Conservation (phyloP, 2,888 invertebrate genomes). For the Nudaria mundana region DNA sequence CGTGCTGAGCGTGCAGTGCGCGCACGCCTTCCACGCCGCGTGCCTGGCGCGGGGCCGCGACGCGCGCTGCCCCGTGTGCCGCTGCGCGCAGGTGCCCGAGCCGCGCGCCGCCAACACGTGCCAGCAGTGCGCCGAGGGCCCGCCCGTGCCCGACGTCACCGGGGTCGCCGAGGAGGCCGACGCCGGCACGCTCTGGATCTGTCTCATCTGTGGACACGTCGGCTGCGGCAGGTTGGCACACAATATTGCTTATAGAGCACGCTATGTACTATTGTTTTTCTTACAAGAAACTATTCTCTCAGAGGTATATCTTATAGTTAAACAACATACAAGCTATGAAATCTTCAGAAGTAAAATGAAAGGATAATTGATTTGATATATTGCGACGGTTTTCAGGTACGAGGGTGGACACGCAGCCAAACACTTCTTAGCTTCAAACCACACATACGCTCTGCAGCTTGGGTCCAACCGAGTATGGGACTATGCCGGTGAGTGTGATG, state of each 20-base stretch:
- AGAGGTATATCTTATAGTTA: no score
- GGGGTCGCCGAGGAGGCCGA: conserved; percentile 81
- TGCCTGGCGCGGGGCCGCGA: conserved; percentile 98
- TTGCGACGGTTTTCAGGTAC: conserved; percentile 70
- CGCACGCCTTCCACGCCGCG: conserved; percentile 98
- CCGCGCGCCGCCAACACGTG: conserved; percentile 86
- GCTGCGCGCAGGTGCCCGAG: conserved; percentile 93
- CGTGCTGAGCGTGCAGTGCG: conserved; percentile 97
- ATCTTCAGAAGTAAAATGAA: no score
- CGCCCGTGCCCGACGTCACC: conserved; percentile 62
- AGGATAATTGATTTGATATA: no score
- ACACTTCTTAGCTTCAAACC: conserved; percentile 97
- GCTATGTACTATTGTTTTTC: no score
- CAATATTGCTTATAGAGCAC: no score
- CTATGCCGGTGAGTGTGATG: conserved; percentile 95
- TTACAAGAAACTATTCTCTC: no score
- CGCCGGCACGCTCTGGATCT: conserved; percentile 97
- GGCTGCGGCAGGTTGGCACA: conserved; percentile 99
- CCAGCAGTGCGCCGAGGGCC: conserved; percentile 47
- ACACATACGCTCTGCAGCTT: conserved; percentile 98
- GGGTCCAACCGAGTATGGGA: conserved; percentile 99
- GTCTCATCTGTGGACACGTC: conserved; percentile 98
- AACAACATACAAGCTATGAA: no score
- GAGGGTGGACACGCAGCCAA: conserved; percentile 95
- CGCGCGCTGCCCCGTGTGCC: conserved; percentile 98